A percentile compares a stretch with the other conserved stretches of the same genome.
These are phyloP conservation scores for Formica exsecta DNA, from an alignment of 1,140 invertebrate species.

Conservation along the genomic window DNA sequence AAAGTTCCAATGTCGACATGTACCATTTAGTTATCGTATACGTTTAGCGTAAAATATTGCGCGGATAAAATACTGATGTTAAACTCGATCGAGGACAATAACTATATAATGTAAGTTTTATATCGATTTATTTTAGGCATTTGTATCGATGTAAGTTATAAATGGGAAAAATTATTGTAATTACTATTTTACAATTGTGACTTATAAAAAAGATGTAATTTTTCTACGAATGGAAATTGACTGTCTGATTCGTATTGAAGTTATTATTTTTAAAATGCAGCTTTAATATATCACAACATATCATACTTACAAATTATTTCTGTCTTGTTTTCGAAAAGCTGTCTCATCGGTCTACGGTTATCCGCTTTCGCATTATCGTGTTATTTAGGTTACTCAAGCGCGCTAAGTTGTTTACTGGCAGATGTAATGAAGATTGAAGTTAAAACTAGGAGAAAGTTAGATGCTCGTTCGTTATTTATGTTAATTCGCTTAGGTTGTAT, in stretches of 20 bases:
- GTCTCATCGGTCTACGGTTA: slow-evolving; percentile 18
- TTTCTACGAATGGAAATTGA: neutral
- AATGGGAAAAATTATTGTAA: neutral
- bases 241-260: too few relatives aligned
- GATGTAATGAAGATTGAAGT: slow-evolving; percentile 56
- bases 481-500: slow-evolving; percentile 33
- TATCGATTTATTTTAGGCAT: neutral
- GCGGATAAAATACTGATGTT: neutral
- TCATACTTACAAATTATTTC: slow-evolving; percentile 28
- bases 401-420: slow-evolving; percentile 50
- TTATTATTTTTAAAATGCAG: neutral
- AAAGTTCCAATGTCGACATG: slow-evolving; percentile 13
- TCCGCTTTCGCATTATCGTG: slow-evolving; percentile 43
- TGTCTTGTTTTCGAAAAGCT: slow-evolving; percentile 46
- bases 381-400: slow-evolving; percentile 50
- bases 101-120: neutral
- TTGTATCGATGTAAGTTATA: neutral
- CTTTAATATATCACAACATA: neutral
- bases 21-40: slow-evolving; percentile 2
- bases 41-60: slow-evolving; percentile 15
- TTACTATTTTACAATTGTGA: slow-evolving; percentile 6
- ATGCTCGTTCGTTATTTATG: slow-evolving; percentile 38
- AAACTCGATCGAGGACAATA: neutral
- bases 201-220: neutral
- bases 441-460: slow-evolving; percentile 39